These are phyloP conservation scores for Vannuccia rotundouncinata DNA, from an alignment of 2,888 invertebrate species.

Conservation along the genomic window DNA sequence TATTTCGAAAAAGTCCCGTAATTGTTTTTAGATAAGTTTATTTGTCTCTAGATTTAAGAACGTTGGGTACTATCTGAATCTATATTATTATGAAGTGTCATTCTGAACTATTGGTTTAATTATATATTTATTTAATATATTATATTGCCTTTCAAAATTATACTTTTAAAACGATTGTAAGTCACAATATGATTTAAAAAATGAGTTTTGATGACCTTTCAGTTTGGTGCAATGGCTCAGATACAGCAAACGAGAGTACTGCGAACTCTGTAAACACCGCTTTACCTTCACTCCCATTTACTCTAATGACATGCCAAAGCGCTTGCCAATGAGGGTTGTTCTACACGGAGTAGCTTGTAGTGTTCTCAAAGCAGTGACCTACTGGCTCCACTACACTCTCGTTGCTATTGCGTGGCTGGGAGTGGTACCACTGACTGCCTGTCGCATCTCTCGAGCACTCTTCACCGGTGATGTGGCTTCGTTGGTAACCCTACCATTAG, in stretches of 20 bases:
- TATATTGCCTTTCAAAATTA: too few species aligned
- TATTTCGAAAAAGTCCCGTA: too few species aligned
- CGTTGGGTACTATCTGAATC: too few species aligned
- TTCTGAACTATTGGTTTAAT: too few species aligned
- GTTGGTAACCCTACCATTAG: constrained; percentile 73
- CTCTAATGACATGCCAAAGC: constrained; percentile 98
- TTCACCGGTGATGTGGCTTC: constrained; percentile 59
- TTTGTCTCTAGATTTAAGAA: too few species aligned
- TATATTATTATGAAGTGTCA: too few species aligned
- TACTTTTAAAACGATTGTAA: too few species aligned
- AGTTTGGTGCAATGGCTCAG: constrained; percentile 96
- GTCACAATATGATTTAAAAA: too few species aligned
- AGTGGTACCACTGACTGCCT: constrained; percentile 87
- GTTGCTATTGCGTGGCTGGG: constrained; percentile 96
- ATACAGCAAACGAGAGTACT: constrained; percentile 94
- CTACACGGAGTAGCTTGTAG: constrained; percentile 80
- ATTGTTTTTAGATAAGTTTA: too few species aligned
- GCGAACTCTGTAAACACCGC: constrained; percentile 91
- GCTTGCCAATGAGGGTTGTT: constrained; percentile 84
- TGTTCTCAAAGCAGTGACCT: constrained; percentile 75
- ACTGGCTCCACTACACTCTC: constrained; percentile 92
- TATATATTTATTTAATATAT: too few species aligned
- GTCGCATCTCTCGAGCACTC: constrained; percentile 54
- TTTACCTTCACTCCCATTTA: constrained; percentile 98
- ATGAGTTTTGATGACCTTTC: too few species aligned